Percentiles rank a stretch among this genome's conserved stretches.
Conservation (phyloP, 1,140 invertebrate species). For the Trichomalopsis sarcophagae region DNA sequence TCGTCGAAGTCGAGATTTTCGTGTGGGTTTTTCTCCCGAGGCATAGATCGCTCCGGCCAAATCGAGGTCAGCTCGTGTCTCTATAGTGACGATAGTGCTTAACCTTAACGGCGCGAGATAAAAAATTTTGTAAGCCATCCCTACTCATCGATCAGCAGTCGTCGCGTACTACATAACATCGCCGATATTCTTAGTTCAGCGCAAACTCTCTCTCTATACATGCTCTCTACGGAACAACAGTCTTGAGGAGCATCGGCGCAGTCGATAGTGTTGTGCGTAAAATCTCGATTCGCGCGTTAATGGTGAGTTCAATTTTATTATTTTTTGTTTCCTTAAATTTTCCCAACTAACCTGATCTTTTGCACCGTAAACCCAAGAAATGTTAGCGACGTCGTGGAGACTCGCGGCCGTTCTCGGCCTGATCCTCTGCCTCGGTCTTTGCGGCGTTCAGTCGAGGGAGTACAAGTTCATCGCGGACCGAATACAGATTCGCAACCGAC, state of each 20-base stretch:
- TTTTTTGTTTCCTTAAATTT: too few species aligned
- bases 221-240: not conserved
- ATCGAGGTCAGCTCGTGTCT: not conserved
- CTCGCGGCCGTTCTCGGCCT: not conserved
- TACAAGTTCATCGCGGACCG: not conserved
- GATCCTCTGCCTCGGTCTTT: not conserved
- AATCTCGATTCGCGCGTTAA: not conserved
- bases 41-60: not conserved
- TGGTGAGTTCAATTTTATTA: not conserved
- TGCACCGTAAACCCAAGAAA: not conserved
- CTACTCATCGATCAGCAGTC: not conserved
- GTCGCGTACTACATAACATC: not conserved
- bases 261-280: not conserved
- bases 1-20: not conserved
- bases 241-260: not conserved
- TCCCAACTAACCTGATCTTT: too few species aligned
- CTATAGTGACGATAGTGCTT: not conserved
- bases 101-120: not conserved
- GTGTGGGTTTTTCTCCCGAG: not conserved
- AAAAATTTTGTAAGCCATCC: conserved; percentile 17
- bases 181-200: conserved; percentile 14
- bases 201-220: not conserved
- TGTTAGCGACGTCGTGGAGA: not conserved
- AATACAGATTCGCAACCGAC: not conserved
- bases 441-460: not conserved